Evolutionary conservation across 2,797 vertebrate genomes (phyloP), one percentile per base, ranked within the genome.

Genomic region (Gymnoscopelus braueri): DNA sequence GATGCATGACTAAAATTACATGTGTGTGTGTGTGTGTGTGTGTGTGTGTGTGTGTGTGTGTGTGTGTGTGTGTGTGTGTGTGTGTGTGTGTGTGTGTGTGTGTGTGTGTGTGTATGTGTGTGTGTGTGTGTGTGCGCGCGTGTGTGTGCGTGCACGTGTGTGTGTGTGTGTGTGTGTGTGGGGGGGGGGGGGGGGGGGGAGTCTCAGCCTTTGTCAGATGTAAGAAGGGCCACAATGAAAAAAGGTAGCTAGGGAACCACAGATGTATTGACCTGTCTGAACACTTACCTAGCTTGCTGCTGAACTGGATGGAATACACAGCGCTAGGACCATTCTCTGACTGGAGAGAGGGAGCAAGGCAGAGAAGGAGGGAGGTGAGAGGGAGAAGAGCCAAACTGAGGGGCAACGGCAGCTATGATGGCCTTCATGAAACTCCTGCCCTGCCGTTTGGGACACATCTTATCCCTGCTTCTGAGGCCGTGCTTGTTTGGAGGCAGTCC

Each of bases 231-330:
- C n/a, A n/a, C n/a, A n/a, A n/a, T n/a, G n/a, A n/a, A n/a, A n/a
- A n/a, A n/a, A n/a, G n/a, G n/a, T n/a, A n/a, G n/a, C n/a, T n/a
- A n/a, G n/a, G n/a, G n/a, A n/a, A n/a, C n/a, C n/a, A n/a, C n/a
- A n/a, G n/a, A n/a, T n/a, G n/a, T n/a, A n/a, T 44, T 52, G 19
- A 19, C 26, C 19, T 19, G 19, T 19, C 55, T 19, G 19, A 11
- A 39, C 55, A 79, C 84, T 87, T 84, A 93, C 94, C 91, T 0
- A 80, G 84, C 69, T 12, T 93, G 83, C 89, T 90, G 80, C 81
- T 82, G 68, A 96, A 98, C 71, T 90, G 79, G 61, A 98, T 44
- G 0, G 83, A 65, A 74, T 95, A 88, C 74, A 93, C 66, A 0
- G 80, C 65, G 1, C 87, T 85, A 0, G 87, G 68, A 39, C 84